These are phyloP conservation scores for Acestrorhynchus altus DNA, from an alignment of 2,797 vertebrate species.

Conservation along the genomic window DNA sequence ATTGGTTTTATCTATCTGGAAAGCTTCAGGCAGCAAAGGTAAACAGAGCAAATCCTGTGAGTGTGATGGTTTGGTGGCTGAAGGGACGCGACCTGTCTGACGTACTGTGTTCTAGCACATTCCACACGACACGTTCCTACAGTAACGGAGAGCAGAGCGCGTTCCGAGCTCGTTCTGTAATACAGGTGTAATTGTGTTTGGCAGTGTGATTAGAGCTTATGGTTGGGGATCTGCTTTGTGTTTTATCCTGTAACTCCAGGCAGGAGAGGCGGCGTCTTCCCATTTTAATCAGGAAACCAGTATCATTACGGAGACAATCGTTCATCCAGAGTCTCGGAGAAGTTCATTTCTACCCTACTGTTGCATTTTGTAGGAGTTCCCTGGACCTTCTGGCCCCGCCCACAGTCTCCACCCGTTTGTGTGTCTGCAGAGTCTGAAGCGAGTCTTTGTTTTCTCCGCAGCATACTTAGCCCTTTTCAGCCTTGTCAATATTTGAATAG, in stretches of 20 bases:
- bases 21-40: constrained; percentile 26
- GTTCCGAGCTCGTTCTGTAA: not conserved
- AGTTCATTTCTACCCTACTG: too few relatives aligned
- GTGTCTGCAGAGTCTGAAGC: too few relatives aligned
- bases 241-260: not conserved
- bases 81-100: not conserved
- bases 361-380: too few relatives aligned
- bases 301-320: too few relatives aligned
- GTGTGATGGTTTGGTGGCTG: not conserved
- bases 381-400: too few relatives aligned
- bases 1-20: constrained; percentile 21
- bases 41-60: constrained; percentile 30
- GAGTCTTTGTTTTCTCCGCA: too few relatives aligned
- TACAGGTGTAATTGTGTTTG: not conserved
- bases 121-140: not conserved
- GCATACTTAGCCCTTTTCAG: too few relatives aligned
- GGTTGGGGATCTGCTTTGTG: not conserved
- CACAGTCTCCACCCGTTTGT: too few relatives aligned
- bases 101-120: not conserved
- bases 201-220: not conserved
- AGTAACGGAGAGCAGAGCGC: not conserved
- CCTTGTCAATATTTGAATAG: too few relatives aligned
- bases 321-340: too few relatives aligned
- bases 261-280: not conserved
- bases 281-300: too few relatives aligned